Conservation (phyloP, 2,888 invertebrate genomes). For the Ligdia adustata region DNA sequence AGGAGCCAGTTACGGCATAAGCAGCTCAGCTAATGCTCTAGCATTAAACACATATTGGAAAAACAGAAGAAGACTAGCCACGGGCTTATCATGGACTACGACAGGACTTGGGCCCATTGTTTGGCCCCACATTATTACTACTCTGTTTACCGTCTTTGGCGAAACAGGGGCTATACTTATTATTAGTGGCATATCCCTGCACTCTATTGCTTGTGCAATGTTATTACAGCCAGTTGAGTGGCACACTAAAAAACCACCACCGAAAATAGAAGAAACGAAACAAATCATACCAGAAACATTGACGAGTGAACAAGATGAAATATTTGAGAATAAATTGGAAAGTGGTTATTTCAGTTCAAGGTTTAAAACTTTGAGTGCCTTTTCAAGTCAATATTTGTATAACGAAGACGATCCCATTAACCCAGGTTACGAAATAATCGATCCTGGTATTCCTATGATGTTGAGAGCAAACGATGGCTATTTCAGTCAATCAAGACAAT, state of each 20-base stretch:
- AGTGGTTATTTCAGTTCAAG: conserved; percentile 74
- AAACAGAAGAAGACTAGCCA: conserved; percentile 87
- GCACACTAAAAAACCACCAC: conserved; percentile 82
- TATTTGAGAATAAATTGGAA: conserved; percentile 54
- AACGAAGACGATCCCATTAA: conserved; percentile 86
- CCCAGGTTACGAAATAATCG: conserved; percentile 86
- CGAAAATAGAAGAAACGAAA: conserved; percentile 56
- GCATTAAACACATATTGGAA: conserved; percentile 90
- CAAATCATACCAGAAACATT: conserved; percentile 44
- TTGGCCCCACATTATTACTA: conserved; percentile 88
- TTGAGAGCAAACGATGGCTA: conserved; percentile 85
- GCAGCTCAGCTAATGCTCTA: conserved; percentile 87
- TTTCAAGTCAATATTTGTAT: conserved; percentile 86
- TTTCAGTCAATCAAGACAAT: conserved; percentile 80
- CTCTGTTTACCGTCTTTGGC: conserved; percentile 84
- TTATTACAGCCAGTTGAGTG: conserved; percentile 90
- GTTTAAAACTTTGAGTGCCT: conserved; percentile 71
- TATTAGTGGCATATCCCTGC: conserved; percentile 86
- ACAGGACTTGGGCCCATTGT: conserved; percentile 89
- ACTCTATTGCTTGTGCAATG: conserved; percentile 87
- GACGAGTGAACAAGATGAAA: not conserved
- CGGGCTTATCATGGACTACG: conserved; percentile 88
- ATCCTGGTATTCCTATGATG: conserved; percentile 88
- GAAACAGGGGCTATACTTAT: conserved; percentile 87
- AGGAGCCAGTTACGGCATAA: conserved; percentile 87